A percentile compares a stretch with the other conserved stretches of the same genome.
These are phyloP conservation scores for Zaprionus capensis DNA, from an alignment of 1,140 invertebrate genomes.

Conservation along the genomic window DNA sequence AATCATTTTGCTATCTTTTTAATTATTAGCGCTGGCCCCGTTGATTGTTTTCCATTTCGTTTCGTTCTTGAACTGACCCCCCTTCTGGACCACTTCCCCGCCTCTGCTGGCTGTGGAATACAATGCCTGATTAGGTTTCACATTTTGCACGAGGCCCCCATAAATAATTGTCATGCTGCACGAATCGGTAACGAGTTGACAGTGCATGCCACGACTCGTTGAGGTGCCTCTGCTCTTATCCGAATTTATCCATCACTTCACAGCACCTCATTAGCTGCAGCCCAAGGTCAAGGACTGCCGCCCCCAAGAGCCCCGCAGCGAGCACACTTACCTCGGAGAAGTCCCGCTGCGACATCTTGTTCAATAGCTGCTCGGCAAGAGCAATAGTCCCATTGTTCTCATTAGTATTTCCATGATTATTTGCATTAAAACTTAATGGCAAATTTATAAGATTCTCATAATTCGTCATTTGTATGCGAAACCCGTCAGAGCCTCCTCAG, in stretches of 20 bases:
- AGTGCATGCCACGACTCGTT: background rate
- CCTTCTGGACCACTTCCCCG: background rate
- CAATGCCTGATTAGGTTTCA: conserved; percentile 66
- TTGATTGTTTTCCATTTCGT: conserved; percentile 56
- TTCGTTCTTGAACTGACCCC: background rate
- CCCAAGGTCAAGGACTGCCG: background rate
- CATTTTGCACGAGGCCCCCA: conserved; percentile 48
- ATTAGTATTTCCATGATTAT: conserved; percentile 67
- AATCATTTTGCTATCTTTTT: conserved; percentile 80
- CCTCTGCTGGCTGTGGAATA: conserved; percentile 29
- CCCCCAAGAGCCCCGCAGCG: background rate
- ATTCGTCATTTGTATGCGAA: conserved; percentile 83
- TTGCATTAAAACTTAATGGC: conserved; percentile 82
- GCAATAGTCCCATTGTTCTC: conserved; percentile 75
- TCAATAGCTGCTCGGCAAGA: conserved; percentile 70
- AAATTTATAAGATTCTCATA: conserved; percentile 83
- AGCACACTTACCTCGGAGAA: conserved; percentile 78
- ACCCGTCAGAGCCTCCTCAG: conserved; percentile 53
- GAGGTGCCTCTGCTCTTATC: background rate
- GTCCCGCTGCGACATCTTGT: conserved; percentile 83
- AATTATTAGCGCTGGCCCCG: conserved; percentile 63
- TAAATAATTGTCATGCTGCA: conserved; percentile 68
- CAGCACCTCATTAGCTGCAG: background rate
- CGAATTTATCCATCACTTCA: background rate
- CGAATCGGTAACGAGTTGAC: conserved; percentile 47